Evolutionary conservation across 2,113 vertebrate species (phyloP), one percentile per base, ranked within the genome.

Genomic region (Limanda limanda): DNA sequence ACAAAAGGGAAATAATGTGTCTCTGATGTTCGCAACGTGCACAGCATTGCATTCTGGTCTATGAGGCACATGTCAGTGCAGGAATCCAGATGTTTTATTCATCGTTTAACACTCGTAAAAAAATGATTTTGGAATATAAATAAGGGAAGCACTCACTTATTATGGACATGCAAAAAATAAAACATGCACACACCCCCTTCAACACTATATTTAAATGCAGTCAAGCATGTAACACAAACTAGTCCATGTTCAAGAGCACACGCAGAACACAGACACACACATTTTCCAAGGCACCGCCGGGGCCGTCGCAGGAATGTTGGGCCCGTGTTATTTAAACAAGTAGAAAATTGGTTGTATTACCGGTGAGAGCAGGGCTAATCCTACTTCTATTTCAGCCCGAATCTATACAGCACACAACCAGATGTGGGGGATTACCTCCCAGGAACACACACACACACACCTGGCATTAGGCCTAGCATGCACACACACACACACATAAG

Each of bases 331-430:
- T 78, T 86, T 81, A 85, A 91, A 89, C 85, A 87, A 89, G 82
- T 62, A 73, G 83, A 83, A 87, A 81, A 91, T 84, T 84, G 83
- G 77, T 76, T 69, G 83, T 54, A 85, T 92, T 91, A 88, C 79
- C 35, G n/a, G 45, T 59, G 75, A 89, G 85, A 77, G 75, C 65
- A 8, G 37, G 1, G 75, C 79, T 90, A 90, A 91, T 91, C 91
- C 81, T 35, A 69, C 64, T 42, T 69, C 68, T 80, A 35, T 74
- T 80, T 67, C 70, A 55, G 70, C 68, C 76, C 81, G 51, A 78
- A 89, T 78, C 79, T 79, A 82, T 81, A 79, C 59, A 76, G 64
- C 84, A 76, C 47, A 81, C 45, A 48, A 67, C 81, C 87, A 88
- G 83, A 90, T 88, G 82, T 88, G 83, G 45, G 42, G 84, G 82